Percentiles rank a stretch among this genome's conserved stretches.
These are phyloP conservation scores for Apoda limacodes DNA, from an alignment of 2,888 invertebrate genomes.

Conservation along the genomic window DNA sequence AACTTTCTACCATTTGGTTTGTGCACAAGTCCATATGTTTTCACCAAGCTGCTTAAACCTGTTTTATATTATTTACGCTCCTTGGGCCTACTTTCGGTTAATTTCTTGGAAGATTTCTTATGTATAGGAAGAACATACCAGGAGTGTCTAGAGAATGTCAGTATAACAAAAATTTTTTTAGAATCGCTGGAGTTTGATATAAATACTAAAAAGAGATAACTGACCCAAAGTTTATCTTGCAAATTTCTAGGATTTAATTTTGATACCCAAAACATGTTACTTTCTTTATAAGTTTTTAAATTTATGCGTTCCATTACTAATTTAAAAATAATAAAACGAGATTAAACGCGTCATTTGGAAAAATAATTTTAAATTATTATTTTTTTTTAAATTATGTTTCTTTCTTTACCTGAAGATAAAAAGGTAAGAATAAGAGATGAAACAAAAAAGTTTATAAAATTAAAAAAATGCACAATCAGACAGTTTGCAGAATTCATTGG, in stretches of 20 bases:
- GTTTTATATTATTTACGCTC: neutral
- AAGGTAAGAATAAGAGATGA: conserved; percentile 3
- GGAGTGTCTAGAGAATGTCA: conserved; percentile 2
- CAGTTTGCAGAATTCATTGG: too few species aligned
- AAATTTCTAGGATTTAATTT: too few species aligned
- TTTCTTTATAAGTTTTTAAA: too few species aligned
- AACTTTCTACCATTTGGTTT: conserved; percentile 9
- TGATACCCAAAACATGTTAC: too few species aligned
- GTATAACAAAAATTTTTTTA: neutral
- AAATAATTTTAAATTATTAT: conserved; percentile 1
- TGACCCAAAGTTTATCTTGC: too few species aligned
- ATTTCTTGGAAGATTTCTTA: conserved; percentile 6
- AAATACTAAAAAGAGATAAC: conserved; percentile 2
- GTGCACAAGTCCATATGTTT: conserved; percentile 4
- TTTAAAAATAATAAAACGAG: too few species aligned
- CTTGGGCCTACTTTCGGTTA: neutral
- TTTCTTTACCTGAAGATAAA: conserved; percentile 1
- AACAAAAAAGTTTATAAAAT: neutral
- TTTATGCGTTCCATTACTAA: too few species aligned
- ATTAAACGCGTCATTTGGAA: too few species aligned
- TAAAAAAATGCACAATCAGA: too few species aligned
- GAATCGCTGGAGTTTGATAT: neutral
- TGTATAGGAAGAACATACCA: neutral
- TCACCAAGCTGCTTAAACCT: conserved; percentile 7
- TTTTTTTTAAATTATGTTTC: neutral